These are phyloP conservation scores for Noctua fimbriata DNA, from an alignment of 2,888 invertebrate species.

Conservation along the genomic window DNA sequence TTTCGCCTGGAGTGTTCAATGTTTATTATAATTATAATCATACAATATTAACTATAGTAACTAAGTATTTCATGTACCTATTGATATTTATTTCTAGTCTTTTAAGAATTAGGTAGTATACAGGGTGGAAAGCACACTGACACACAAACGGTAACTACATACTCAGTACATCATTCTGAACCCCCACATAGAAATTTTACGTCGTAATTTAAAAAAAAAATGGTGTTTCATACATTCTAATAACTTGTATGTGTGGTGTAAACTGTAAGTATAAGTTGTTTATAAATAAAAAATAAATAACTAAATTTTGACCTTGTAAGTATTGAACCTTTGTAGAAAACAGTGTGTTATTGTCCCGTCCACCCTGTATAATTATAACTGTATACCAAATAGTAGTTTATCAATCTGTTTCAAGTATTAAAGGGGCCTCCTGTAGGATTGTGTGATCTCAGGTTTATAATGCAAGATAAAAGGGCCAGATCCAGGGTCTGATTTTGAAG, in stretches of 20 bases:
- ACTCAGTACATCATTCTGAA: background rate
- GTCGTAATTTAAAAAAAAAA: background rate
- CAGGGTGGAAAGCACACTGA: background rate
- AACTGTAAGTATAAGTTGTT: too few species aligned
- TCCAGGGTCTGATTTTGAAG: constrained; percentile 5
- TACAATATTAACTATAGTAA: constrained; percentile 45
- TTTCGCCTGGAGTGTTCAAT: constrained; percentile 79
- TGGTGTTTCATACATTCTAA: background rate
- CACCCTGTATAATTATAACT: constrained; percentile 49
- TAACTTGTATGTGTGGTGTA: too few species aligned
- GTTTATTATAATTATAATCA: constrained; percentile 64
- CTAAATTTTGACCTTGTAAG: background rate
- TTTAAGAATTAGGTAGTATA: constrained; percentile 52
- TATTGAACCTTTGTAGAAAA: background rate
- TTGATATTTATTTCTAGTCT: constrained; percentile 58
- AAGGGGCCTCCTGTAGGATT: constrained; percentile 41
- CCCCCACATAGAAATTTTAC: background rate
- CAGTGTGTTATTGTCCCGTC: too few species aligned
- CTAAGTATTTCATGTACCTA: constrained; percentile 61
- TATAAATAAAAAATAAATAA: too few species aligned
- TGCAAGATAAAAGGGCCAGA: background rate
- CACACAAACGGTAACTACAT: background rate
- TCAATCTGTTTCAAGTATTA: constrained; percentile 31
- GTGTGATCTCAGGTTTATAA: constrained; percentile 27
- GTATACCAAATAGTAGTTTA: constrained; percentile 61